Percentiles rank a stretch among this genome's conserved stretches.
Conservation (phyloP, 2,113 vertebrate species). For the Festucalex cinctus region DNA sequence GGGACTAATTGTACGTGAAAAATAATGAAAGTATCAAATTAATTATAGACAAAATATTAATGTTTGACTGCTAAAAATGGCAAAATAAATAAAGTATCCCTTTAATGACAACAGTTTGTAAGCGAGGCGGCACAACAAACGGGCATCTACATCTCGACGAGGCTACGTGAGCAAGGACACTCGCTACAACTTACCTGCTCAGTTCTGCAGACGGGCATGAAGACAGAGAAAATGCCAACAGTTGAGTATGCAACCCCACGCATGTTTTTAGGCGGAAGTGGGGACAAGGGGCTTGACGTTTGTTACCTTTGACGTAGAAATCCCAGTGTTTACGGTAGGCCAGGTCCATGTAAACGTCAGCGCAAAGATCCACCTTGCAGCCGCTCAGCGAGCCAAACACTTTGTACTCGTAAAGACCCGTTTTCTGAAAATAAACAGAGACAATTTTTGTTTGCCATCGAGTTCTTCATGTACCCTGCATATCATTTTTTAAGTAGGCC, state of each 20-base stretch:
- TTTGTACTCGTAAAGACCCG: slow-evolving; percentile 89
- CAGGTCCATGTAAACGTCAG: slow-evolving; percentile 90
- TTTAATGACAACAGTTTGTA: not conserved
- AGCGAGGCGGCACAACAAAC: not conserved
- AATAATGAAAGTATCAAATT: too few relatives aligned
- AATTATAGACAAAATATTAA: too few relatives aligned
- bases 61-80: too few relatives aligned
- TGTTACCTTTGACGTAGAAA: slow-evolving; percentile 84
- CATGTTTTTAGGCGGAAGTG: too few relatives aligned
- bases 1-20: too few relatives aligned
- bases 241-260: not conserved
- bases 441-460: slow-evolving; percentile 13
- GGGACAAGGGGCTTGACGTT: not conserved
- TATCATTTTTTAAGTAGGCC: too few relatives aligned
- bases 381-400: slow-evolving; percentile 75
- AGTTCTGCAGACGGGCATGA: slow-evolving; percentile 36
- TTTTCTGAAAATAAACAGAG: slow-evolving; percentile 69
- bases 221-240: slow-evolving; percentile 2
- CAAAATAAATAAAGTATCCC: too few relatives aligned
- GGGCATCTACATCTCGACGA: not conserved
- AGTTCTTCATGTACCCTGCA: not conserved
- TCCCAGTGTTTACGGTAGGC: slow-evolving; percentile 88
- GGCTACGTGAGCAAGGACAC: not conserved
- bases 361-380: slow-evolving; percentile 74
- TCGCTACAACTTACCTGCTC: slow-evolving; percentile 43